Evolutionary conservation across 1,140 invertebrate genomes (phyloP).

Genomic region (Formica exsecta): DNA sequence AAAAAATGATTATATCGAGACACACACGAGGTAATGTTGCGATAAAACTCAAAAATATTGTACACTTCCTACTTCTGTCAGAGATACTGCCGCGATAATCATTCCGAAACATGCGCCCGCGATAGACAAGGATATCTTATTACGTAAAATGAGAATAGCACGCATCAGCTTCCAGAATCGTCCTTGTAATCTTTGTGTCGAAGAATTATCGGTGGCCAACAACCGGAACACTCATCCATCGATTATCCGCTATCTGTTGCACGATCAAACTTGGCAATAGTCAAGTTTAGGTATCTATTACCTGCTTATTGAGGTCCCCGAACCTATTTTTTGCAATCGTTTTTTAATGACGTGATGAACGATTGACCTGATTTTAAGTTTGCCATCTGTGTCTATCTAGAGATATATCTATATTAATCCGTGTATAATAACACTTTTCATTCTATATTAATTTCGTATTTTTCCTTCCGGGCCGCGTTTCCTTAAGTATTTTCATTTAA

Average conservation of each 20-base stretch:
- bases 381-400: conserved; percentile 32
- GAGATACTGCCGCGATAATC: conserved; percentile 11
- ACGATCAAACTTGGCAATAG: conserved; percentile 32
- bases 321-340: conserved; percentile 24
- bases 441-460: conserved; percentile 13
- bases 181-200: conserved; percentile 10
- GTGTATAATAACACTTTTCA: conserved; percentile 11
- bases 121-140: conserved; percentile 20
- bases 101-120: not conserved
- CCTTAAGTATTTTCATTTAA: not conserved
- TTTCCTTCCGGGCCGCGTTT: not conserved
- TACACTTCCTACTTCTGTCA: conserved; percentile 42
- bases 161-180: conserved; percentile 11
- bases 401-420: conserved; percentile 64
- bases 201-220: conserved; percentile 22
- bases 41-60: conserved; percentile 38
- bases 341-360: conserved; percentile 11
- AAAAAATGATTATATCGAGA: conserved; percentile 28
- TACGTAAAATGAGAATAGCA: too few species aligned
- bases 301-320: conserved; percentile 59
- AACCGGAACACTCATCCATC: conserved; percentile 32
- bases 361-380: conserved; percentile 52
- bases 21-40: not conserved
- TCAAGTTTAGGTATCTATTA: conserved; percentile 37
- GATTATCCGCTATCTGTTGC: conserved; percentile 41